These are phyloP conservation scores for Heloderma charlesbogerti DNA, from an alignment of 2,113 vertebrate species.

Conservation along the genomic window DNA sequence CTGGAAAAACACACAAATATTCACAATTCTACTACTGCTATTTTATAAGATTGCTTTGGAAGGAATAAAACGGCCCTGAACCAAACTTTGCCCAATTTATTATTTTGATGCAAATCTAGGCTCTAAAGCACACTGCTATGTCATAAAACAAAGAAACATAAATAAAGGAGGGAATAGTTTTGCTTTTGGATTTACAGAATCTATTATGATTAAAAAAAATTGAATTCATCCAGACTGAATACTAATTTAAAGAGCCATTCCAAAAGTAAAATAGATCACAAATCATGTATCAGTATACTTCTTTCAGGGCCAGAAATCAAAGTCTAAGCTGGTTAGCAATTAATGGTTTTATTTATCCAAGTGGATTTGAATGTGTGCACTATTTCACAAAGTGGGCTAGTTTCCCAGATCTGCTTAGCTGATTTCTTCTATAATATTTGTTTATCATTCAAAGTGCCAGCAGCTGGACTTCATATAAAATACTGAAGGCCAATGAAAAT, in stretches of 20 bases:
- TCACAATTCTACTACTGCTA: constrained; percentile 19
- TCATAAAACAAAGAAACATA: constrained; percentile 58
- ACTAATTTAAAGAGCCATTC: constrained; percentile 38
- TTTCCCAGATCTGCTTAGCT: constrained; percentile 49
- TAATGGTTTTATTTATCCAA: constrained; percentile 24
- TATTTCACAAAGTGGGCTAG: constrained; percentile 45
- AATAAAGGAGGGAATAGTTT: constrained; percentile 60
- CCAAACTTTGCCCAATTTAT: constrained; percentile 54
- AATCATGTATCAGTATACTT: constrained; percentile 30
- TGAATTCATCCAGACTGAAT: constrained; percentile 54
- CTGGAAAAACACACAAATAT: not conserved
- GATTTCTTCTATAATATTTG: constrained; percentile 50
- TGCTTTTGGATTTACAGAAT: constrained; percentile 64
- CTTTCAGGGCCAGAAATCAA: not conserved
- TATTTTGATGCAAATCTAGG: constrained; percentile 69
- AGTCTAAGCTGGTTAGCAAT: constrained; percentile 6
- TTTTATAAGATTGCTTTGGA: constrained; percentile 31
- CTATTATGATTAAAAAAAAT: constrained; percentile 69
- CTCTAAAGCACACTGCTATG: constrained; percentile 43
- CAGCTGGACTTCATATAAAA: not conserved
- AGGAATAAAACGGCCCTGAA: constrained; percentile 52
- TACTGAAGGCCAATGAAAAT: constrained; percentile 6
- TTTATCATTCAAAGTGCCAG: constrained; percentile 6
- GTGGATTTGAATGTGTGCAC: constrained; percentile 39
- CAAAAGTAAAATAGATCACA: constrained; percentile 42